Evolutionary conservation across 92 coral and sea anemone species (phyloP).

Genomic region (Parazoanthus darwini): DNA sequence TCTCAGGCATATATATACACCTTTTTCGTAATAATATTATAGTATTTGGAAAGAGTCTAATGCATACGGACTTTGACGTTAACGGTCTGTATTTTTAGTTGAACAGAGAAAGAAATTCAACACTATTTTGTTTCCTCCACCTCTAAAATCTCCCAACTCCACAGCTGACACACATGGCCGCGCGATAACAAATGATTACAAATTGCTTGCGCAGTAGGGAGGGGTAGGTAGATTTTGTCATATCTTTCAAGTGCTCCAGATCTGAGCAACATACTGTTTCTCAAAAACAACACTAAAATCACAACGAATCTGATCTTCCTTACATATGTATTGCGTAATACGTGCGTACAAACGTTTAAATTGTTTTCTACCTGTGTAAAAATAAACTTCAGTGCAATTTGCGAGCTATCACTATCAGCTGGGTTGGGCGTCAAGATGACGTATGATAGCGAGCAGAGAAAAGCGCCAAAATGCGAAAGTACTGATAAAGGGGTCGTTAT

Average conservation of each 20-base stretch:
- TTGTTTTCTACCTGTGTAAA: not conserved
- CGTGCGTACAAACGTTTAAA: not conserved
- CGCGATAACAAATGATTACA: not conserved
- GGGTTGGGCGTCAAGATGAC: constrained; percentile 41
- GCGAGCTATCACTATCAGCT: not conserved
- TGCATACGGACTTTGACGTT: not conserved
- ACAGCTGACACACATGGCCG: not conserved
- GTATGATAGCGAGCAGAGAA: constrained; percentile 26
- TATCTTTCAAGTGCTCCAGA: not conserved
- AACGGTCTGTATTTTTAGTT: not conserved
- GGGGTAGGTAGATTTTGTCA: constrained; percentile 29
- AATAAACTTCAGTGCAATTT: constrained; percentile 23
- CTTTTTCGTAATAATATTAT: too few species aligned
- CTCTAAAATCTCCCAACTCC: not conserved
- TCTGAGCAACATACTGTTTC: not conserved
- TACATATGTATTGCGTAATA: too few species aligned
- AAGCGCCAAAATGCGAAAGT: constrained; percentile 16
- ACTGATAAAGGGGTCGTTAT: constrained; percentile 29
- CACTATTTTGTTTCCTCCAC: too few species aligned
- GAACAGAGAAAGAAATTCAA: not conserved
- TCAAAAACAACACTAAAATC: not conserved
- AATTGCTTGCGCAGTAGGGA: constrained; percentile 7
- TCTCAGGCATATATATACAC: not conserved
- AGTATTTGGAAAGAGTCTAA: not conserved
- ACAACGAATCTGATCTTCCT: not conserved